Evolutionary conservation across 2,888 invertebrate species (phyloP).

Genomic region (Acleris emargana): DNA sequence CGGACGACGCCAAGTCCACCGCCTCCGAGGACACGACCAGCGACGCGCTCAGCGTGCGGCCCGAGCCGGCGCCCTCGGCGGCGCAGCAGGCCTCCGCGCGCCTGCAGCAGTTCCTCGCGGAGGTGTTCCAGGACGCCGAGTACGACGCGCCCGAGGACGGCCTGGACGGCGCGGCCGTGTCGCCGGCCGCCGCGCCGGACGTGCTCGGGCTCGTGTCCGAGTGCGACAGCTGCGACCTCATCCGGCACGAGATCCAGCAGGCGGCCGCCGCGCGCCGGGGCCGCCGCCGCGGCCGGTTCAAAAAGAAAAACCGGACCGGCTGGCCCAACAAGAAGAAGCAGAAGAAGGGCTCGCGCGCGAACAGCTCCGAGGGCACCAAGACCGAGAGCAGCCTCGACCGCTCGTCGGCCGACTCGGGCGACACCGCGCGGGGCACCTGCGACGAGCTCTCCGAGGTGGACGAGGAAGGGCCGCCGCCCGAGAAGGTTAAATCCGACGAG

Average conservation of each 20-base stretch:
- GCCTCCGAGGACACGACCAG: constrained; percentile 75
- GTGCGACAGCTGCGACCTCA: constrained; percentile 71
- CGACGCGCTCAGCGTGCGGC: constrained; percentile 62
- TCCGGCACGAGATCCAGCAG: constrained; percentile 67
- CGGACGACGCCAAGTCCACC: constrained; percentile 75
- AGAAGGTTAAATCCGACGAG: constrained; percentile 47
- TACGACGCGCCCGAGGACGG: constrained; percentile 65
- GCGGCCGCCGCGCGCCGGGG: constrained; percentile 53
- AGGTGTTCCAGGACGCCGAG: constrained; percentile 76
- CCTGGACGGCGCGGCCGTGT: constrained; percentile 44
- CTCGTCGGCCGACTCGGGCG: constrained; percentile 67
- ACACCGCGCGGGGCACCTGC: constrained; percentile 60
- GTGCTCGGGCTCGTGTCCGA: constrained; percentile 73
- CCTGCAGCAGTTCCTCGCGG: constrained; percentile 71
- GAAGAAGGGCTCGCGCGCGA: constrained; percentile 63
- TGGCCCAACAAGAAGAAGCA: constrained; percentile 87
- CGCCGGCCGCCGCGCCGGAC: constrained; percentile 71
- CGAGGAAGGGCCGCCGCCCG: constrained; percentile 48
- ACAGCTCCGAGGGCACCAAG: constrained; percentile 59
- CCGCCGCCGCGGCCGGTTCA: constrained; percentile 79
- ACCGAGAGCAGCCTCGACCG: constrained; percentile 59
- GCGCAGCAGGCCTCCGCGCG: constrained; percentile 69
- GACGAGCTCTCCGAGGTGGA: constrained; percentile 61
- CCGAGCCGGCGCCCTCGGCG: constrained; percentile 58
- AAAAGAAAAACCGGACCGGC: constrained; percentile 91